Conservation (phyloP, 1,140 invertebrate species). For the Pogonus chalceus region DNA sequence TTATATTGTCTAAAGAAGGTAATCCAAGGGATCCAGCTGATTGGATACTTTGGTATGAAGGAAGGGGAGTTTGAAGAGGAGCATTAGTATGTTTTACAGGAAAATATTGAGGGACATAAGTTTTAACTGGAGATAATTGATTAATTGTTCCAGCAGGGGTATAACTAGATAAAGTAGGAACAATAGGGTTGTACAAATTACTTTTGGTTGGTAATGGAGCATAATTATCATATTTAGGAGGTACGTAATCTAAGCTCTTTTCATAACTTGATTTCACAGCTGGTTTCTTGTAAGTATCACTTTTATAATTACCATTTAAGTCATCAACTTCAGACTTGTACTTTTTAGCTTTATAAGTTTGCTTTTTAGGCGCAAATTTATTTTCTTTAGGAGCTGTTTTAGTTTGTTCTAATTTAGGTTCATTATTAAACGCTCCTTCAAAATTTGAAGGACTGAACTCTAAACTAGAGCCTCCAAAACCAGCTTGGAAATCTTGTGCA, state of each 20-base stretch:
- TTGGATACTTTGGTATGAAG: constrained; percentile 30
- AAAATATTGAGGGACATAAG: constrained; percentile 8
- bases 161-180: background rate
- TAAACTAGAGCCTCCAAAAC: background rate
- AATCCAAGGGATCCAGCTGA: constrained; percentile 14
- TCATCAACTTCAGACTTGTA: background rate
- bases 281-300: too few relatives aligned
- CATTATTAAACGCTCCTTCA: background rate
- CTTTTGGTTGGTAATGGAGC: background rate
- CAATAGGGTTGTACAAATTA: background rate
- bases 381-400: background rate
- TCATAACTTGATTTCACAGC: too few relatives aligned
- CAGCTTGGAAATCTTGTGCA: background rate
- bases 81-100: constrained; percentile 10
- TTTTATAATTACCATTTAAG: too few relatives aligned
- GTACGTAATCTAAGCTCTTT: too few relatives aligned
- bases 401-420: background rate
- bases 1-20: constrained; percentile 18
- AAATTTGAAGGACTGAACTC: background rate
- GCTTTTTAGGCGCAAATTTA: background rate
- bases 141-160: background rate
- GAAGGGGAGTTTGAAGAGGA: constrained; percentile 10
- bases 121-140: background rate
- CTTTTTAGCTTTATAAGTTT: background rate
- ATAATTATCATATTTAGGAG: background rate